A percentile compares a stretch with the other conserved stretches of the same genome.
These are phyloP conservation scores for Harpalus rufipes DNA, from an alignment of 2,888 invertebrate species.

Conservation along the genomic window DNA sequence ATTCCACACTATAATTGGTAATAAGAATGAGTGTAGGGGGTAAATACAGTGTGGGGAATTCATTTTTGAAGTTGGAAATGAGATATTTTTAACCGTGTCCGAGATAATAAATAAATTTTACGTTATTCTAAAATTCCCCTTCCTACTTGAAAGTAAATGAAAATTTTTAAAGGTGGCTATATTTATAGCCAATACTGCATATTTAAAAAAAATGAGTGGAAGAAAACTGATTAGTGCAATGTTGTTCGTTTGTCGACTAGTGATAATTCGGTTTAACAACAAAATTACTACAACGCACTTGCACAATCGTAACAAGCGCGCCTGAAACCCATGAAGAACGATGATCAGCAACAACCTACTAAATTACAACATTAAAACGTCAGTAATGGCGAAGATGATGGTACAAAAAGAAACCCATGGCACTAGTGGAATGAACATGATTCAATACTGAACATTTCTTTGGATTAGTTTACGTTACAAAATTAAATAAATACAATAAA, in stretches of 20 bases:
- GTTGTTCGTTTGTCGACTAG: background rate
- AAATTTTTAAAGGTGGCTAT: no score
- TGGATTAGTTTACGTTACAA: slow-evolving; percentile 56
- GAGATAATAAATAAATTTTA: no score
- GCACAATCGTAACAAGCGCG: slow-evolving; percentile 1
- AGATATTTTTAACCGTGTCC: no score
- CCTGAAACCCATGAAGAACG: slow-evolving; percentile 3
- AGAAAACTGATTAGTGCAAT: background rate
- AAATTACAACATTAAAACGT: slow-evolving; percentile 38
- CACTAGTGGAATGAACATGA: slow-evolving; percentile 60
- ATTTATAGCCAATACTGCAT: no score
- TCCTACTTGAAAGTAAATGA: no score
- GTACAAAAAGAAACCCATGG: slow-evolving; percentile 47
- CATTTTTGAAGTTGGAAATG: no score
- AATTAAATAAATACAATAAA: slow-evolving; percentile 53
- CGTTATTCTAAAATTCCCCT: no score
- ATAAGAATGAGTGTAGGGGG: no score
- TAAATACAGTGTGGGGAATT: no score
- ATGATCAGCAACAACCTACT: slow-evolving; percentile 33
- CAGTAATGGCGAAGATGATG: slow-evolving; percentile 18
- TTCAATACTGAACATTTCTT: slow-evolving; percentile 64
- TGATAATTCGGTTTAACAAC: background rate
- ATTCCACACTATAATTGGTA: no score
- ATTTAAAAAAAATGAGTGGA: background rate
- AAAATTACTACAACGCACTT: slow-evolving; percentile 17